Percentiles rank a stretch among this genome's conserved stretches.
phyloP scores from a whole-genome alignment of 2,113 vertebrate genomes.

The Conger conger region DNA sequence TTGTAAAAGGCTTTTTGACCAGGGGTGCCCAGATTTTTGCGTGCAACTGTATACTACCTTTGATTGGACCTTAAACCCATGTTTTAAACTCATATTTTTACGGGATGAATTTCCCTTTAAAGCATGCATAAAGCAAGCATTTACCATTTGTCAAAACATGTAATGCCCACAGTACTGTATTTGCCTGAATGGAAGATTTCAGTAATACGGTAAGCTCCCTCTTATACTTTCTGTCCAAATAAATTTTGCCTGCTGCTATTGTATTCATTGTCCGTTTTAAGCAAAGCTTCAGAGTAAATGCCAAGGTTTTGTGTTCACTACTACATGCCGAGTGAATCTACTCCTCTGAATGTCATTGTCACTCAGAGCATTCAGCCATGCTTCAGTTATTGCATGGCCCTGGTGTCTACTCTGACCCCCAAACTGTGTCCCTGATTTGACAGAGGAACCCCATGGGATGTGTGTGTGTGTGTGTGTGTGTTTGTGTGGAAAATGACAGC shows the following conservation, averaged over 20 bases:
- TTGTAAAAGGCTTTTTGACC: too few species aligned
- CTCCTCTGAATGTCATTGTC: background rate
- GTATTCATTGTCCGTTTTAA: background rate
- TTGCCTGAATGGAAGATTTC: background rate
- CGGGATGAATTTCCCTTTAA: too few species aligned
- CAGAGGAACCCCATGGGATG: background rate
- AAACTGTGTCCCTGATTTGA: background rate
- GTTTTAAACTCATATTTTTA: too few species aligned
- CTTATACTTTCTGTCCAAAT: background rate
- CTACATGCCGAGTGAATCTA: background rate
- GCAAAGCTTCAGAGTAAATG: background rate
- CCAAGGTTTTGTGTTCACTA: background rate
- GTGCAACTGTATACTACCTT: too few species aligned
- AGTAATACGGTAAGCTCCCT: background rate
- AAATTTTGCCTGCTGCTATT: too few species aligned
- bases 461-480: conserved; percentile 30
- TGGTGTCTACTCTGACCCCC: background rate
- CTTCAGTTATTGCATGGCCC: background rate
- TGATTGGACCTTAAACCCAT: too few species aligned
- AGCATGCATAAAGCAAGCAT: background rate
- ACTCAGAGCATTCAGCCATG: background rate
- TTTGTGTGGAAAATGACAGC: background rate
- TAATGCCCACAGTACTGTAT: background rate
- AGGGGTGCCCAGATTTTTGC: too few species aligned
- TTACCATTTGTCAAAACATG: background rate